These are phyloP conservation scores for Porphyrio hochstetteri DNA, from an alignment of 2,113 vertebrate species.

Conservation along the genomic window DNA sequence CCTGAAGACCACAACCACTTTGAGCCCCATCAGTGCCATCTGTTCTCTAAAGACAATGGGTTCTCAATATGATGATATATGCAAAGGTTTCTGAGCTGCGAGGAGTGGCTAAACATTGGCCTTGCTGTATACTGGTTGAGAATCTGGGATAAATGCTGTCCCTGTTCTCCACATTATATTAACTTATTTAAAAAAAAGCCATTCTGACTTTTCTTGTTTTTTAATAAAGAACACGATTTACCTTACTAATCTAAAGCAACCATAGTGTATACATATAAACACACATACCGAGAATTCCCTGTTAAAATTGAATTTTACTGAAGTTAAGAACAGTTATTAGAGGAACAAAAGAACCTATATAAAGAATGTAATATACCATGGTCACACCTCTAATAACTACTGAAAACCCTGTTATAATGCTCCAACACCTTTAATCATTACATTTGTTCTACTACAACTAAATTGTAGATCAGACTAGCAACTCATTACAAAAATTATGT, in stretches of 20 bases:
- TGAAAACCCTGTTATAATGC: neutral
- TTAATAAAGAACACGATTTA: neutral
- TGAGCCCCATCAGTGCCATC: neutral
- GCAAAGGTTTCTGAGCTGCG: neutral
- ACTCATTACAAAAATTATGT: neutral
- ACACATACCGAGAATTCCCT: fast-evolving
- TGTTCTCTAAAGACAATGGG: neutral
- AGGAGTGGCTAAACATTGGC: neutral
- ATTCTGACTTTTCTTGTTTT: neutral
- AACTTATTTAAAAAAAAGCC: neutral
- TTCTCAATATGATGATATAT: neutral
- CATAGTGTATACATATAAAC: neutral
- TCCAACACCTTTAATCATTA: neutral
- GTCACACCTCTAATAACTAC: neutral
- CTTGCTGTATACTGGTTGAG: neutral
- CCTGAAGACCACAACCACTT: neutral
- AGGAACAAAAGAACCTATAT: neutral
- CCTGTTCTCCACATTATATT: neutral
- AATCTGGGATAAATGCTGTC: neutral
- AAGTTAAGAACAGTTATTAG: neutral
- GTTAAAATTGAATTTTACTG: neutral
- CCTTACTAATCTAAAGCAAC: neutral
- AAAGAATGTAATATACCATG: neutral
- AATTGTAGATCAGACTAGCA: neutral
- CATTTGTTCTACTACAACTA: neutral